Conservation (phyloP, 2,797 vertebrate species). For the Adelosebastes latens region DNA sequence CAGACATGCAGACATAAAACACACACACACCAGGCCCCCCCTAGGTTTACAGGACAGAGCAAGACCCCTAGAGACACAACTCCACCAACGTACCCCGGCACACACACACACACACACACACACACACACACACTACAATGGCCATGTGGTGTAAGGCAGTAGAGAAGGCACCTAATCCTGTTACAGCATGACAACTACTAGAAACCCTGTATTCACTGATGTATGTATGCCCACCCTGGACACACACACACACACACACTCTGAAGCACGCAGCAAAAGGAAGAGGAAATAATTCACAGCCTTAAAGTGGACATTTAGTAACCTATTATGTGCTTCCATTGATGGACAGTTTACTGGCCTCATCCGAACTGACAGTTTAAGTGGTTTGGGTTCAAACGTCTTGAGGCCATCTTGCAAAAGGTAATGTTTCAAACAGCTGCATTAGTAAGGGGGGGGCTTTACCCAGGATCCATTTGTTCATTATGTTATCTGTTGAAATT, state of each 20-base stretch:
- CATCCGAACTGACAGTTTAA: slow-evolving; percentile 54
- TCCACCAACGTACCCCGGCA: not conserved
- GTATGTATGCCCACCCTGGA: slow-evolving; percentile 30
- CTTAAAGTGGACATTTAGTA: slow-evolving; percentile 53
- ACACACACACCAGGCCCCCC: not conserved
- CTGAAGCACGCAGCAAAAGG: not conserved
- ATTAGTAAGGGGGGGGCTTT: slow-evolving; percentile 32
- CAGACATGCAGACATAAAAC: not conserved
- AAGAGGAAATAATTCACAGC: slow-evolving; percentile 26
- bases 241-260: not conserved
- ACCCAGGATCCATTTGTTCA: slow-evolving; percentile 48
- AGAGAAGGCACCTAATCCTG: slow-evolving; percentile 69
- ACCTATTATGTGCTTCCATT: slow-evolving; percentile 43
- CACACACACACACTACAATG: slow-evolving; percentile 28
- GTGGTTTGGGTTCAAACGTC: slow-evolving; percentile 60
- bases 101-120: not conserved
- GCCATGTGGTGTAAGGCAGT: slow-evolving; percentile 38
- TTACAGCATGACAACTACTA: slow-evolving; percentile 75
- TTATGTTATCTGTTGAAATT: slow-evolving; percentile 32
- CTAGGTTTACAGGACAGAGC: slow-evolving; percentile 11
- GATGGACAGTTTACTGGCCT: slow-evolving; percentile 45
- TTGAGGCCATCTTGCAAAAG: slow-evolving; percentile 40
- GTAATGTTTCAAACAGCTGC: slow-evolving; percentile 54
- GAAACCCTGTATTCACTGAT: slow-evolving; percentile 62
- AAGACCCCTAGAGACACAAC: slow-evolving; percentile 24